Evolutionary conservation across 2,113 vertebrate genomes (phyloP).

Genomic region (Gambusia holbrooki): DNA sequence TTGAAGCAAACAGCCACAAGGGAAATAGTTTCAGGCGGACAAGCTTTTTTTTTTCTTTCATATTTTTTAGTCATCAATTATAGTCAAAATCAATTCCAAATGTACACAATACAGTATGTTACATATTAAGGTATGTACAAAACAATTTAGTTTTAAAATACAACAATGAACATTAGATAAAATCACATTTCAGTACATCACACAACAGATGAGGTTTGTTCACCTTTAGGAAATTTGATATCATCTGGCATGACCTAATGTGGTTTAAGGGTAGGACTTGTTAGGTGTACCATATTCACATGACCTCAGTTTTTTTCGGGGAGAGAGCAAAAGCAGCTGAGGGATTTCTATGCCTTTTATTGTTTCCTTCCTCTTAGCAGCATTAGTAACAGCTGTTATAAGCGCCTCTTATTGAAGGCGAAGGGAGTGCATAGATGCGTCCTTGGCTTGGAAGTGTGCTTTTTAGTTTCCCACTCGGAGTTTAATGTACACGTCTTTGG

Average conservation of each 20-base stretch:
- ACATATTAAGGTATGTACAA: slow-evolving; percentile 92
- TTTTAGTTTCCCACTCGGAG: slow-evolving; percentile 4
- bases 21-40: slow-evolving; percentile 68
- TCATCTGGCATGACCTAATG: slow-evolving; percentile 41
- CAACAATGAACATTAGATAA: slow-evolving; percentile 80
- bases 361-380: slow-evolving; percentile 37
- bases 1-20: slow-evolving; percentile 76
- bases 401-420: slow-evolving; percentile 35
- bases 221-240: slow-evolving; percentile 28
- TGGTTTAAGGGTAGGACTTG: slow-evolving; percentile 27
- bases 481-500: slow-evolving; percentile 64
- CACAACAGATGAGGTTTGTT: slow-evolving; percentile 42
- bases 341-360: slow-evolving; percentile 37
- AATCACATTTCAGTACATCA: slow-evolving; percentile 63
- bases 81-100: slow-evolving; percentile 88
- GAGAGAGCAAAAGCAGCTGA: slow-evolving; percentile 48
- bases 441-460: slow-evolving; percentile 71
- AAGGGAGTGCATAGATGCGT: slow-evolving; percentile 72
- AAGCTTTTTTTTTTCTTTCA: slow-evolving; percentile 30
- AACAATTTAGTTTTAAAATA: slow-evolving; percentile 69
- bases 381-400: slow-evolving; percentile 51
- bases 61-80: slow-evolving; percentile 76
- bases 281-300: slow-evolving; percentile 69
- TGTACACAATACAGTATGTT: slow-evolving; percentile 91
- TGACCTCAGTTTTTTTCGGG: slow-evolving; percentile 37